Percentiles rank a stretch among this genome's conserved stretches.
These are phyloP conservation scores for Erannis defoliaria DNA, from an alignment of 2,888 invertebrate species.

Conservation along the genomic window DNA sequence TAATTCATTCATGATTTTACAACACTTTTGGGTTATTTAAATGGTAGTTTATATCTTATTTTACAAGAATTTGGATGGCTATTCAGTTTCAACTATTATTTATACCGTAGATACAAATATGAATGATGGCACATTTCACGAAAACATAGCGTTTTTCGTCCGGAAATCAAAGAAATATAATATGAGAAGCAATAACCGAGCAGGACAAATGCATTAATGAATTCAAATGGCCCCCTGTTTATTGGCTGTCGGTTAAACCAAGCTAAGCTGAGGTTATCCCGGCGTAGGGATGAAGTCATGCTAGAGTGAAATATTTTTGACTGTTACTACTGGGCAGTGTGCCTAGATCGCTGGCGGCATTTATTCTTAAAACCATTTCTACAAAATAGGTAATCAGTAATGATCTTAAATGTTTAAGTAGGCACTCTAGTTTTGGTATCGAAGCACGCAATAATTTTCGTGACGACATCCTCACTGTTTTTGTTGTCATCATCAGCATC, in stretches of 20 bases:
- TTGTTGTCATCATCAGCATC: too few relatives aligned
- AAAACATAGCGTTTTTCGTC: slow-evolving; percentile 2
- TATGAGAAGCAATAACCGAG: slow-evolving; percentile 49
- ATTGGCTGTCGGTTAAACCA: slow-evolving; percentile 71
- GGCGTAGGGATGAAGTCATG: slow-evolving; percentile 27
- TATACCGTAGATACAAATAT: too few relatives aligned
- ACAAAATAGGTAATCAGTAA: too few relatives aligned
- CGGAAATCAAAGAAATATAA: slow-evolving; percentile 46
- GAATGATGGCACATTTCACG: not conserved
- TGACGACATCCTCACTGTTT: too few relatives aligned
- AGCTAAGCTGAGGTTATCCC: slow-evolving; percentile 63
- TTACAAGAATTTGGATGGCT: slow-evolving; percentile 2
- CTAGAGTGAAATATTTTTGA: slow-evolving; percentile 7
- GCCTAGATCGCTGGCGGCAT: too few relatives aligned
- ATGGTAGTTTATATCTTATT: slow-evolving; percentile 58
- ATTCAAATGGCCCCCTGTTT: slow-evolving; percentile 64
- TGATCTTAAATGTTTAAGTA: too few relatives aligned
- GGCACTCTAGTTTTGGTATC: too few relatives aligned
- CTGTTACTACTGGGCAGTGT: too few relatives aligned
- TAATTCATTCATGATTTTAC: slow-evolving; percentile 66
- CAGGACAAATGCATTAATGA: slow-evolving; percentile 79
- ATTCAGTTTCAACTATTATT: not conserved
- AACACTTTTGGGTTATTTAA: slow-evolving; percentile 60
- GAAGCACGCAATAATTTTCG: too few relatives aligned
- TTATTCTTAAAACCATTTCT: too few relatives aligned